Percentiles rank a stretch among this genome's conserved stretches.
Conservation (phyloP, 1,140 invertebrate species). For the Trichonephila clavipes region DNA sequence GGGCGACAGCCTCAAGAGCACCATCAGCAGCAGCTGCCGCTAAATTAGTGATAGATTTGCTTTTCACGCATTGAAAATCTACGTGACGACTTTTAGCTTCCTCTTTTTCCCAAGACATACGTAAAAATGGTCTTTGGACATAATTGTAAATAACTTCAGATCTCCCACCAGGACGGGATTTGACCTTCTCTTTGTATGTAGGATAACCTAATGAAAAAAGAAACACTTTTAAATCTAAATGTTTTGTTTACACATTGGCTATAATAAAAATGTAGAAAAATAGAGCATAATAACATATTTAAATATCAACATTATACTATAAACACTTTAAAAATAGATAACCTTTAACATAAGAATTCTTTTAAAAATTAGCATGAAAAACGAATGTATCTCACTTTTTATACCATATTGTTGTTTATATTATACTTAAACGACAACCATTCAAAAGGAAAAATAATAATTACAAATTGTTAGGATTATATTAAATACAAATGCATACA, state of each 20-base stretch:
- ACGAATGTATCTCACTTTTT: too few relatives aligned
- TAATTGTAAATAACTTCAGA: constrained; percentile 99
- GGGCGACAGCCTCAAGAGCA: constrained; percentile 74
- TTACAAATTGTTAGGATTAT: too few relatives aligned
- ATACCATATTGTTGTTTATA: too few relatives aligned
- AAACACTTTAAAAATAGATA: neutral
- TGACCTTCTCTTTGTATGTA: constrained; percentile 98
- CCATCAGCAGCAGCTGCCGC: constrained; percentile 90
- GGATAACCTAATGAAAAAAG: constrained; percentile 87
- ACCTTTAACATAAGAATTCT: too few relatives aligned
- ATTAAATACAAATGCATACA: too few relatives aligned
- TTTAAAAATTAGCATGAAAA: too few relatives aligned
- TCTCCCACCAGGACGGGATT: constrained; percentile 81
- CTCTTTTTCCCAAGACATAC: constrained; percentile 99
- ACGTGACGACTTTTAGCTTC: constrained; percentile 99
- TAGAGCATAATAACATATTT: neutral
- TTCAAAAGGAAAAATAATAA: too few relatives aligned
- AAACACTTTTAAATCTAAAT: neutral
- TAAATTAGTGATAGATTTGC: constrained; percentile 95
- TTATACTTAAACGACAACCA: too few relatives aligned
- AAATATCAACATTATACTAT: too few relatives aligned
- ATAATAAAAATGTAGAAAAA: neutral
- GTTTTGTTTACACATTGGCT: too few relatives aligned
- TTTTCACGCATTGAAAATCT: constrained; percentile 98
- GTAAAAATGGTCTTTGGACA: constrained; percentile 99